Base-by-base conservation (phyloP, 2,797 vertebrate species). In the Odontamblyopus rebecca region DNA sequence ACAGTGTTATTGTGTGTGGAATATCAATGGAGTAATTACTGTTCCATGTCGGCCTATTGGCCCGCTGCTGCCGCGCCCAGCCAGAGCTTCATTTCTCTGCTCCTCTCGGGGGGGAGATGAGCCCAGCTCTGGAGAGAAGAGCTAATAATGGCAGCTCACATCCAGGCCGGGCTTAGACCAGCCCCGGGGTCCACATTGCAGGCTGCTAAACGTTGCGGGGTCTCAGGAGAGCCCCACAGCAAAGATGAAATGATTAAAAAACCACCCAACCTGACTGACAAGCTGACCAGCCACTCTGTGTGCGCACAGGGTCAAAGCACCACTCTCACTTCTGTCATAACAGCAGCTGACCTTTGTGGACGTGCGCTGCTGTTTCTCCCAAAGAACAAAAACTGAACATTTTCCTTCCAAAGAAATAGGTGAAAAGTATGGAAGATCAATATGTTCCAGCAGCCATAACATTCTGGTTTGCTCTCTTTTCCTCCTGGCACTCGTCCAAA, bases 11-110 rank as follows among this genome's bases (percentile, higher is more conserved):
- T 97, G 97, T 97, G 96, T 91, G 93, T 96, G 95, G 97, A 98
- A 99, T 99, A 98, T 99, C 98, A 99, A 99, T 98, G 96, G 96
- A 98, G 97, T 98, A 98, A 99, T 99, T 99, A 99, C 97, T 96
- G 97, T 96, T 96, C 95, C 95, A 95, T 93, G 93, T 92, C 89
- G 87, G 91, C 94, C 95, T 89, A 85, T 91, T 95, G 89, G 93
- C 95, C 94, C 94, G 88, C 88, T 87, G 90, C 93, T 90, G 88
- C 93, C 86, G 92, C 90, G 91, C 92, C 93, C 91, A 94, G 95
- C 95, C 93, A 89, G 93, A 68, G 91, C 89, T 96, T 97, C 97
- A 98, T 99, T 96, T 99, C 96, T 96, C 96, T 97, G 91, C 95
- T 90, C 78, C 94, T 97, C 96, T 95, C 96, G 56, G 81, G 95